Evolutionary conservation across 2,888 invertebrate genomes (phyloP), one percentile per base, ranked within the genome.

Genomic region (Drosophila mulleri): DNA sequence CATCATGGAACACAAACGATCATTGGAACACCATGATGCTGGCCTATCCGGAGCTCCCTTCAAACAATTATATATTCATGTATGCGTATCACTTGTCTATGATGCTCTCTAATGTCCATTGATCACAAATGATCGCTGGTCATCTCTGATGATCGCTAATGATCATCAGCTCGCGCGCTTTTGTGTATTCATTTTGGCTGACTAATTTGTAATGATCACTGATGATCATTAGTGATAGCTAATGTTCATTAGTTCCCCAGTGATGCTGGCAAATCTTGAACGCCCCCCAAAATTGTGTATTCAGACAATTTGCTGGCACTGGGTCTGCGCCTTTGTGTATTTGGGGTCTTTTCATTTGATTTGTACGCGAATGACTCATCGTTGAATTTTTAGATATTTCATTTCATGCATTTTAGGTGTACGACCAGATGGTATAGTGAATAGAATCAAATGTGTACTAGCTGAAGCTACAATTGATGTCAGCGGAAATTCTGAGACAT

Each of bases 361-460:
- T 79, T 77, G 58, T 66, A 80, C 67, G 75, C 72, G 41, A 66
- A 71, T 88, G 85, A 88, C 53, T 86, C 85, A 86, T 74, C 65
- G 76, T n/a, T 72, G 72, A 88, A 86, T 85, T 88, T 86, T 85
- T 85, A 86, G 88, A 83, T 63, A 76, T 83, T 82, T 73, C 50
- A 58, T 62, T 50, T 59, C 69, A 60, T 67, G 83, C 73, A 61
- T 67, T 75, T 83, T 73, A 54, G 76, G 77, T 81, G 71, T 65
- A 66, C 74, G 57, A 70, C 69, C 83, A 83, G 83, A 86, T 86
- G 83, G 82, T 75, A 64, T 56, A 58, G 62, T 47, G 59, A 64
- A 47, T 42, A 63, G 37, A 70, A 61, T 70, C 63, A 47, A 44
- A 18, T 50, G 41, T 37, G 56, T 59, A 32, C 18, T 35, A 57